A percentile compares a stretch with the other conserved stretches of the same genome.
Conservation (phyloP, 2,113 vertebrate species). For the Baryphthengus martii region DNA sequence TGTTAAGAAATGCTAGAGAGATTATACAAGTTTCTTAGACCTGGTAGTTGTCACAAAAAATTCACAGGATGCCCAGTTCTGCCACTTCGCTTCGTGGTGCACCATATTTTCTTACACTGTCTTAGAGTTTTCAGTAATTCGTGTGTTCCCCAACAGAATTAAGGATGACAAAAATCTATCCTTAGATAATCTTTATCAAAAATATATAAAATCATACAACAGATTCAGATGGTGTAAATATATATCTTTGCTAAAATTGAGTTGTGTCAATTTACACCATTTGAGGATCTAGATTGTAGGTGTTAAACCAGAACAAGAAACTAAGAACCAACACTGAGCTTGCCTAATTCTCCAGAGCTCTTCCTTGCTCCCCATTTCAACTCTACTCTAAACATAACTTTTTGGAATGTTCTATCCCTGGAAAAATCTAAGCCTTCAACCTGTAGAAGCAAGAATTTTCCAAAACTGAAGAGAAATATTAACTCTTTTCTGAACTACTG, state of each 20-base stretch:
- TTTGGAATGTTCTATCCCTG: not conserved
- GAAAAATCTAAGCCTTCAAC: not conserved
- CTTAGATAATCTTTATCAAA: not conserved
- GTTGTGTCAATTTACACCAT: not conserved
- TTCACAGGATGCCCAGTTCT: not conserved
- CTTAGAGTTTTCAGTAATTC: not conserved
- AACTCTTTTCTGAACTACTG: not conserved
- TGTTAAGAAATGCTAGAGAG: not conserved
- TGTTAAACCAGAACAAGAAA: not conserved
- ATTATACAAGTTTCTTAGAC: rapidly evolving
- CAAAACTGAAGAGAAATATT: not conserved
- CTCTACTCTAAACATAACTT: not conserved
- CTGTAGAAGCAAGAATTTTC: not conserved
- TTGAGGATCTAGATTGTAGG: not conserved
- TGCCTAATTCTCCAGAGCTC: not conserved
- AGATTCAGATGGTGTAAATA: not conserved
- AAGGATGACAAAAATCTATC: not conserved
- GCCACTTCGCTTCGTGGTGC: not conserved
- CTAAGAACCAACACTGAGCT: not conserved
- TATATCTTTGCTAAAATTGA: not conserved
- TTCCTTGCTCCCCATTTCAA: not conserved
- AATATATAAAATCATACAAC: not conserved
- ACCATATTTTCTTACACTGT: not conserved
- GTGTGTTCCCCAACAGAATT: not conserved
- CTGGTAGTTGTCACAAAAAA: not conserved